Evolutionary conservation across 2,888 invertebrate genomes (phyloP), one percentile per base, ranked within the genome.

Genomic region (Machimus atricapillus): DNA sequence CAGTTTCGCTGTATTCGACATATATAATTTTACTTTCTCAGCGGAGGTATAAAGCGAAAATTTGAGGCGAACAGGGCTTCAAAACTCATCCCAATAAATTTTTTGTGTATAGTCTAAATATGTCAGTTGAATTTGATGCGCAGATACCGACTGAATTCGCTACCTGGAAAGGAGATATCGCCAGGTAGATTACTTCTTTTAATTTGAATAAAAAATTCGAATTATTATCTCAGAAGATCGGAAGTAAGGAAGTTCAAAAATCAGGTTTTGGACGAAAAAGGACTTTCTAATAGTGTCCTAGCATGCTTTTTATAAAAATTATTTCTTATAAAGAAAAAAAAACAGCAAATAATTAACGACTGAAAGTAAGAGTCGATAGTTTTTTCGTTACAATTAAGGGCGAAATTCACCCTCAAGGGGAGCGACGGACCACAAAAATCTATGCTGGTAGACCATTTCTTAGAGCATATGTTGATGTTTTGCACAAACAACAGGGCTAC

Each of bases 1-100:
- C 76, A 76, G 37, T 37, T 76, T 37, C 34, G 34, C 34, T 76
- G 76, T 76, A 31, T 31, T 31, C 37, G 76, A 76, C 31, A 76
- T 76, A 76, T 76, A 76, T 76, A 37, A 76, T 76, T 76, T 76
- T 76, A 76, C 76, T 76, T 76, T 76, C 76, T 76, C 76, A 37
- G n/a, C 37, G 12, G 37, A 34, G 76, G n/a, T 76, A 37, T 37
- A 7, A n/a, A 37, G 37, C 34, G n/a, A n/a, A 76, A 76, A 76
- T 76, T 19, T 37, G 37, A 76, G 3, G 37, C 34, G 19, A 31
- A 9, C 8, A 74, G 37, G 37, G 37, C 16, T 34, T 76, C 37
- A 34, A 19, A 34, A 76, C 34, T 76, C 76, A 76, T 76, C 16
- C 76, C 19, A 76, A 76, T 76, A 76, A 76, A 76, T 76, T 76